Evolutionary conservation across 1,140 invertebrate genomes (phyloP).

Genomic region (Leptinotarsa defecta): DNA sequence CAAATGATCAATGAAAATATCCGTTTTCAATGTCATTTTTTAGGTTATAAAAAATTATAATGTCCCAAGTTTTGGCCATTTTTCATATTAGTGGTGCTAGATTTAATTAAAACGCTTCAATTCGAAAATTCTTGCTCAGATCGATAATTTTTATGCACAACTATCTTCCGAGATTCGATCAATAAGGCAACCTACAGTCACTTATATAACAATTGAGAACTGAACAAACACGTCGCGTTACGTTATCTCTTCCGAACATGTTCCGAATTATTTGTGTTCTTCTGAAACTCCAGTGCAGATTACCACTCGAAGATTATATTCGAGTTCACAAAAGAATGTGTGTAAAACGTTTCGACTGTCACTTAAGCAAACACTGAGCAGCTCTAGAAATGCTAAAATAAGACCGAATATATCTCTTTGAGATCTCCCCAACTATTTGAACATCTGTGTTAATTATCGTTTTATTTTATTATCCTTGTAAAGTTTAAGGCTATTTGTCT

Average conservation of each 20-base stretch:
- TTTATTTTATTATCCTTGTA: conserved; percentile 8
- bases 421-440: background rate
- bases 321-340: background rate
- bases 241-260: background rate
- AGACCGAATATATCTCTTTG: background rate
- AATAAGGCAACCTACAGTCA: no score
- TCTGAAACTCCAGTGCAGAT: background rate
- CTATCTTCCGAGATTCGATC: no score
- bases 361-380: conserved; percentile 2
- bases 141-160: no score
- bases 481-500: conserved; percentile 1
- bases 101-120: no score
- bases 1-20: no score
- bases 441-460: conserved; percentile 6
- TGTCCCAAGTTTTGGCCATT: no score
- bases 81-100: no score
- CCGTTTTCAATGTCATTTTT: no score
- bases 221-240: no score
- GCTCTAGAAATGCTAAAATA: background rate
- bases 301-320: background rate
- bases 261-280: background rate
- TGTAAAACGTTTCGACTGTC: background rate
- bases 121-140: no score
- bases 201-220: no score
- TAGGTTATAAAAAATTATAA: no score